phyloP scores from a whole-genome alignment of 1,140 invertebrate genomes.

The Orchesella cincta region DNA sequence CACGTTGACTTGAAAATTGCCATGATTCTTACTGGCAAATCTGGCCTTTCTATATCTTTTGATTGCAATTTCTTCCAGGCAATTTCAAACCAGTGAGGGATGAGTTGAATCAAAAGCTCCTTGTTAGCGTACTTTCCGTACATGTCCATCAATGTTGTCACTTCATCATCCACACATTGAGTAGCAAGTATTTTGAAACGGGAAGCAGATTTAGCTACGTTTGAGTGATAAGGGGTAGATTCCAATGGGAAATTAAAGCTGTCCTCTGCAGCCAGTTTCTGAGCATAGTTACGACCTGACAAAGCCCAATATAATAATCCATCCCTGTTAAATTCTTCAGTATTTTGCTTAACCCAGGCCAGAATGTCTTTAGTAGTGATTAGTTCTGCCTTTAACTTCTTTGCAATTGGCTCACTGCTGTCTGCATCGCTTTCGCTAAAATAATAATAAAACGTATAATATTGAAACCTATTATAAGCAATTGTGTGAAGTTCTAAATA shows the following conservation, averaged over 20 bases:
- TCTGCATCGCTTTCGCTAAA: background rate
- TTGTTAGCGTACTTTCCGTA: background rate
- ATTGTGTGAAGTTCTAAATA: background rate
- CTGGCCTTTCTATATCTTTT: no score
- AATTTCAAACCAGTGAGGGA: slow-evolving; percentile 3
- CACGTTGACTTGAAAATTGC: no score
- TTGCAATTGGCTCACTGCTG: background rate
- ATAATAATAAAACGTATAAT: no score
- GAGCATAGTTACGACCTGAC: background rate
- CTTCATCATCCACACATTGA: background rate
- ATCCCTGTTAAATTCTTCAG: slow-evolving; percentile 13
- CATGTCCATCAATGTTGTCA: background rate
- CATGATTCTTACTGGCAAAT: no score
- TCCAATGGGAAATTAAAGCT: background rate
- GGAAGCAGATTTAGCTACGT: background rate
- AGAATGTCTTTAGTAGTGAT: slow-evolving; percentile 7
- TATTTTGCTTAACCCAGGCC: slow-evolving; percentile 20
- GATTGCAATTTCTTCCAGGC: background rate
- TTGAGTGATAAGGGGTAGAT: no score
- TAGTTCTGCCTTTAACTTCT: background rate
- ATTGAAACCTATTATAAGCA: no score
- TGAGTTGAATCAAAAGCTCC: background rate
- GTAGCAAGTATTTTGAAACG: background rate
- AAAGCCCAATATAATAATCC: slow-evolving; percentile 29
- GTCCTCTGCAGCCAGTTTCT: slow-evolving; percentile 22